Conservation (phyloP, 2,888 invertebrate genomes). For the Gymnocheta viridis region DNA sequence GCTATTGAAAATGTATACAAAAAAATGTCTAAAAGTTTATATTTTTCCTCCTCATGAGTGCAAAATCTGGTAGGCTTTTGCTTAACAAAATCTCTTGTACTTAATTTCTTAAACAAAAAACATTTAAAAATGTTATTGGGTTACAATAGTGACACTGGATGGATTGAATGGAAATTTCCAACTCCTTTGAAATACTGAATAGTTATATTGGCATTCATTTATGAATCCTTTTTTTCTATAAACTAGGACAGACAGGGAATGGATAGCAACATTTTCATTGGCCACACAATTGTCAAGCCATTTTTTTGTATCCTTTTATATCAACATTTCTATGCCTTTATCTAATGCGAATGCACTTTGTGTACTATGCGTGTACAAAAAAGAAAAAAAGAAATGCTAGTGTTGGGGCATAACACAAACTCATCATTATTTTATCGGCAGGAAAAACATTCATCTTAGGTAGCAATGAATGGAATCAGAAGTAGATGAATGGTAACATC, state of each 20-base stretch:
- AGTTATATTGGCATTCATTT: conserved; percentile 9
- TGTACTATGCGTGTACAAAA: neutral
- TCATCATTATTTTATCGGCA: conserved; percentile 48
- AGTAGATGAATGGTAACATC: conserved; percentile 6
- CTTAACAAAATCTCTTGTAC: no score
- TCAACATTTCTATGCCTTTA: neutral
- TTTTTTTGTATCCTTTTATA: neutral
- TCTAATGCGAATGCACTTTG: neutral
- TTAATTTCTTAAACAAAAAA: no score
- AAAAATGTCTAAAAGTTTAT: no score
- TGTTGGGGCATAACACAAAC: conserved; percentile 35
- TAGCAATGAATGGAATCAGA: conserved; percentile 14
- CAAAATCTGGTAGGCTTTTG: no score
- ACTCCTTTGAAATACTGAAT: conserved; percentile 11
- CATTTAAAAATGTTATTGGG: no score
- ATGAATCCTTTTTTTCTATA: neutral
- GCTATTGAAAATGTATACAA: no score
- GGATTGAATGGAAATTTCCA: neutral
- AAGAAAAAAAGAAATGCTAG: neutral
- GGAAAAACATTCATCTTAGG: conserved; percentile 44
- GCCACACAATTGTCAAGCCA: conserved; percentile 29
- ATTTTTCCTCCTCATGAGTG: no score
- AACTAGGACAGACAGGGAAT: no score
- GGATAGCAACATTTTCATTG: conserved; percentile 11
- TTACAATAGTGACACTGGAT: neutral